phyloP scores from a whole-genome alignment of 2,797 vertebrate species.

The Cuculus canorus region DNA sequence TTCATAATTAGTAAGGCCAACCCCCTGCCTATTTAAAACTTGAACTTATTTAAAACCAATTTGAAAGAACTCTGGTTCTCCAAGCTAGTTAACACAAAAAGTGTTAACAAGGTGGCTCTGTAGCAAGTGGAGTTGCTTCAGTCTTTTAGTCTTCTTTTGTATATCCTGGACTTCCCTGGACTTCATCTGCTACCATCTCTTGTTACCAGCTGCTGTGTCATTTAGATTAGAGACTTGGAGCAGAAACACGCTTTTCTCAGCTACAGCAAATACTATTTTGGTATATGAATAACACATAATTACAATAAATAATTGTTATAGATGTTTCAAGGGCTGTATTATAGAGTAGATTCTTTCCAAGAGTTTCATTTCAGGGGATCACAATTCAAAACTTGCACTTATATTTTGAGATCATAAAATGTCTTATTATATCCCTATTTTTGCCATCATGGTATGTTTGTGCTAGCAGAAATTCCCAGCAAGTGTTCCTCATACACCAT shows the following conservation, averaged over 20 bases:
- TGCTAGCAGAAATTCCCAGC: slow-evolving; percentile 16
- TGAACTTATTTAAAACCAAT: not conserved
- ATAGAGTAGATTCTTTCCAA: not conserved
- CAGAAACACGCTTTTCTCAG: not conserved
- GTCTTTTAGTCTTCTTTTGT: not conserved
- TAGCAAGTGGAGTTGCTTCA: not conserved
- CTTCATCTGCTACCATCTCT: not conserved
- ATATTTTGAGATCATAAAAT: not conserved
- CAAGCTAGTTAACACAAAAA: not conserved
- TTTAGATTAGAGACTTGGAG: not conserved
- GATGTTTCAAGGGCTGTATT: not conserved
- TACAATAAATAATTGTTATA: slow-evolving; percentile 9
- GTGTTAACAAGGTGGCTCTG: not conserved
- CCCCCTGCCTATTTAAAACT: not conserved
- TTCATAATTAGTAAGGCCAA: not conserved
- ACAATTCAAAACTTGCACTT: not conserved
- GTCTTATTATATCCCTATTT: not conserved
- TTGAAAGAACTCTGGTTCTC: not conserved
- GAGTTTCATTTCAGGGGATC: not conserved
- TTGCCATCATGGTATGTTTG: not conserved
- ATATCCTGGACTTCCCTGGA: not conserved
- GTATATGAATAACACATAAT: not conserved
- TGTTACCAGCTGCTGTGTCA: not conserved
- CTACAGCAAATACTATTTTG: not conserved
- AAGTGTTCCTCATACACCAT: not conserved